Conservation (phyloP, 2,797 vertebrate species). For the Myiothlypis chrysogaster region DNA sequence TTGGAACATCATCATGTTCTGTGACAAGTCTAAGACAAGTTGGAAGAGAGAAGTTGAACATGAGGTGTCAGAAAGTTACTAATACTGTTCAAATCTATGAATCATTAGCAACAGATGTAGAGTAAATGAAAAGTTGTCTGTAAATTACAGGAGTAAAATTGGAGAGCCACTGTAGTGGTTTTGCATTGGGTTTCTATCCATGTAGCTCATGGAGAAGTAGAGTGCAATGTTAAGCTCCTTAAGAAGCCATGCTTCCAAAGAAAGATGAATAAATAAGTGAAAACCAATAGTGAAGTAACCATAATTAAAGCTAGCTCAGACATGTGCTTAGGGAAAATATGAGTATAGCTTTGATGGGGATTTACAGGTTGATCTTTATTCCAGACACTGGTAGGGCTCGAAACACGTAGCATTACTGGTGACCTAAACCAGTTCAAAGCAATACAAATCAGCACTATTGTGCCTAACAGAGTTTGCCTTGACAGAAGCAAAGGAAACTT, state of each 20-base stretch:
- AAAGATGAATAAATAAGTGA: neutral
- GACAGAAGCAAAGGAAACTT: neutral
- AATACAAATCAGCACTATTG: neutral
- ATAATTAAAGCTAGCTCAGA: neutral
- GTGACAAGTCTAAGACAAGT: constrained; percentile 53
- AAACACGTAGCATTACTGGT: fast-evolving
- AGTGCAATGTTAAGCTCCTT: neutral
- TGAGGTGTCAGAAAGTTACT: constrained; percentile 46
- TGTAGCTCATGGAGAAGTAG: neutral
- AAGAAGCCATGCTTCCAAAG: neutral
- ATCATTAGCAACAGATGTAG: constrained; percentile 51
- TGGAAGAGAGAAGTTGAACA: constrained; percentile 41
- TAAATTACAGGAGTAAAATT: neutral
- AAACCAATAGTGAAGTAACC: neutral
- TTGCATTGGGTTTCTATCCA: neutral
- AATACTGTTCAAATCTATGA: constrained; percentile 47
- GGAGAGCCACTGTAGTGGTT: neutral
- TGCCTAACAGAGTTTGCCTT: neutral
- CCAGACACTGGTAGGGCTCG: neutral
- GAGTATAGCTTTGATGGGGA: neutral
- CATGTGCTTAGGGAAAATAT: neutral
- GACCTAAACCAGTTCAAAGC: neutral
- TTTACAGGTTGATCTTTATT: neutral
- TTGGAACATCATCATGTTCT: constrained; percentile 34
- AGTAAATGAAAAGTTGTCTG: constrained; percentile 13